Base-by-base conservation (phyloP, 2,888 invertebrate species). In the Drosophila macrospina region DNA sequence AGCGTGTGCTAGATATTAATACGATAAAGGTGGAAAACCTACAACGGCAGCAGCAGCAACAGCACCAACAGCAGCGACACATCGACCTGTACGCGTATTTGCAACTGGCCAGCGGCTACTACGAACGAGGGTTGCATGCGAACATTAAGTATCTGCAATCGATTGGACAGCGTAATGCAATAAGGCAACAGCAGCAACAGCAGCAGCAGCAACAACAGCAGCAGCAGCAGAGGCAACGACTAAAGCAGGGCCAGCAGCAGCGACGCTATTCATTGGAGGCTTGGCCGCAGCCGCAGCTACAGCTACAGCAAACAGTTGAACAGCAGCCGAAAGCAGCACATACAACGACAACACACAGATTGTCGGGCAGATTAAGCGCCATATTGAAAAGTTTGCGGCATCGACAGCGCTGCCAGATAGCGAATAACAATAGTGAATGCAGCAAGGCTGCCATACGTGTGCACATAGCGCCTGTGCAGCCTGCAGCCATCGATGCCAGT, bases 61-160 rank as follows among this genome's bases (percentile, higher is more conserved):
- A 47, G 48, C 67, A 45, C 42, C 66, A 36, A 16, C 70, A 50
- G 48, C 64, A 50, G 42, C 41, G 28, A 42, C 69, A 56, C 59
- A 70, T 84, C 52, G 88, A 88, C 61, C 69, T 75, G 15, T 74
- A 77, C 60, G 79, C 70, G 64, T 83, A 86, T 71, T 84, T 85
- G 78, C 88, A 89, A 76, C 77, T 92, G 80, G 92, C 92, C 64
- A 87, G 81, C 48, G 86, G 90, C 62, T 91, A 90, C 70, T 92
- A 92, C 76, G 84, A 91, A 74, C 86, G 90, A 55, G 91, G 91
- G 59, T 89, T 91, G 83, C 88, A 90, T 32, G 77, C 86, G 32
- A 91, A 91, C 75, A 81, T 92, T 61, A 88, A 90, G 67, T 92
- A 92, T 74, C 81, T 92, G 63, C 80, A 91, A 89, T 90, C 91